phyloP scores from a whole-genome alignment of 2,888 invertebrate genomes.

The Perithous albicinctus region DNA sequence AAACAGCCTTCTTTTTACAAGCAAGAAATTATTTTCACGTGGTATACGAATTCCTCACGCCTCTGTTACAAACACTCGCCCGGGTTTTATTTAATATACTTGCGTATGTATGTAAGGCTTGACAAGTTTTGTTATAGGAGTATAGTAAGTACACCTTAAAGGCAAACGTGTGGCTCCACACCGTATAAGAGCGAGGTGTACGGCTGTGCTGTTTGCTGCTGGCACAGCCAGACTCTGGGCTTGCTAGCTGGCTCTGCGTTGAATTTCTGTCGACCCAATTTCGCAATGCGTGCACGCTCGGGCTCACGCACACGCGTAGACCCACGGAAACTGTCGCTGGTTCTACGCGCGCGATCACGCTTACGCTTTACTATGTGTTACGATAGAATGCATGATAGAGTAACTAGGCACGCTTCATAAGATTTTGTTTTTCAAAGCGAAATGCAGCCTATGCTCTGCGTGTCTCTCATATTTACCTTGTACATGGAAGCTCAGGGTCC shows the following conservation, averaged over 20 bases:
- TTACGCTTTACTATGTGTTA: background rate
- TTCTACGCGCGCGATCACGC: background rate
- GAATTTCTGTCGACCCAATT: slow-evolving; percentile 83
- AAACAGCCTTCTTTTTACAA: background rate
- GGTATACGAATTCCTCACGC: background rate
- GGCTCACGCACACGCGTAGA: slow-evolving; percentile 44
- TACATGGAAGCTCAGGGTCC: too few species aligned
- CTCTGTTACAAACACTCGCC: too few species aligned
- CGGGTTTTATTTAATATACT: too few species aligned
- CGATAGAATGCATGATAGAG: slow-evolving; percentile 1
- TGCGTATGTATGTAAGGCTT: background rate
- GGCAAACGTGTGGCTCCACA: slow-evolving; percentile 49
- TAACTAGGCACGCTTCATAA: background rate
- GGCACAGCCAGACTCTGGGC: slow-evolving; percentile 44
- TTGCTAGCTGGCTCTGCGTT: slow-evolving; percentile 64
- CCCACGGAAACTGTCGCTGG: slow-evolving; percentile 63
- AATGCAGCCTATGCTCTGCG: too few species aligned
- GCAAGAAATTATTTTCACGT: background rate
- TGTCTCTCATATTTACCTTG: background rate
- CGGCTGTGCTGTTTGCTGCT: too few species aligned
- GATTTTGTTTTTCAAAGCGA: background rate
- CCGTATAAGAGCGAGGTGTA: slow-evolving; percentile 52
- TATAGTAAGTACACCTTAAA: slow-evolving; percentile 29
- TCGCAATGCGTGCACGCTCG: slow-evolving; percentile 76
- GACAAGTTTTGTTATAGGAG: background rate